Percentiles rank a stretch among this genome's conserved stretches.
These are phyloP conservation scores for Drosophila longiperda DNA, from an alignment of 2,888 invertebrate genomes.

Conservation along the genomic window DNA sequence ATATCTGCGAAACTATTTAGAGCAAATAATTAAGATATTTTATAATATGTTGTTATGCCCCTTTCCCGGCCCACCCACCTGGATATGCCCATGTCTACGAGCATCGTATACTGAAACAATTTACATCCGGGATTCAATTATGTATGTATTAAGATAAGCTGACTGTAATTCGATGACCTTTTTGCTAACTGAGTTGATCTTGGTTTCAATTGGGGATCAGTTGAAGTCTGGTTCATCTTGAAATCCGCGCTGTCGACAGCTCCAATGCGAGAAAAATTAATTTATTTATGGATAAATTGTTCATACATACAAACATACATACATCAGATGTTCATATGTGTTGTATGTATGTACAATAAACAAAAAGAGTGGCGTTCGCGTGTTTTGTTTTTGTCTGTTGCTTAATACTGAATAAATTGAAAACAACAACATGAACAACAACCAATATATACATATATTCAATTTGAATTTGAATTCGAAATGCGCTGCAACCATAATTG, in stretches of 20 bases:
- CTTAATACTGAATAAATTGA: conserved; percentile 42
- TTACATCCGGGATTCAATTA: conserved; percentile 33
- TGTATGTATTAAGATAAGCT: conserved; percentile 13
- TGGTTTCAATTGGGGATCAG: conserved; percentile 42
- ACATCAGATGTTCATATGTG: conserved; percentile 19
- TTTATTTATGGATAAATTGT: conserved; percentile 46
- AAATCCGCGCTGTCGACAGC: conserved; percentile 22
- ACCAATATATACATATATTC: conserved; percentile 18
- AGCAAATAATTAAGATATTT: neutral
- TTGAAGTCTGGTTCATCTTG: conserved; percentile 20
- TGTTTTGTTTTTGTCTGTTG: conserved; percentile 40
- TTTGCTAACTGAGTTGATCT: conserved; percentile 52
- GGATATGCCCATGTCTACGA: neutral
- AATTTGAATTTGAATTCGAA: conserved; percentile 62
- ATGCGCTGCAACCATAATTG: conserved; percentile 59
- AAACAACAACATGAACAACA: conserved; percentile 26
- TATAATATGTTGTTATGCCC: neutral
- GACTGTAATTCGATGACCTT: conserved; percentile 43
- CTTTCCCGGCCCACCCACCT: neutral
- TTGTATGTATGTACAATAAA: conserved; percentile 21
- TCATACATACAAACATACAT: conserved; percentile 10
- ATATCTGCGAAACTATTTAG: neutral
- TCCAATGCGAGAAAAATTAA: conserved; percentile 51
- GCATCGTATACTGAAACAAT: conserved; percentile 15
- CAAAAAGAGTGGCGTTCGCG: conserved; percentile 35